Evolutionary conservation across 2,113 vertebrate genomes (phyloP).

Genomic region (Glaucidium brasilianum): DNA sequence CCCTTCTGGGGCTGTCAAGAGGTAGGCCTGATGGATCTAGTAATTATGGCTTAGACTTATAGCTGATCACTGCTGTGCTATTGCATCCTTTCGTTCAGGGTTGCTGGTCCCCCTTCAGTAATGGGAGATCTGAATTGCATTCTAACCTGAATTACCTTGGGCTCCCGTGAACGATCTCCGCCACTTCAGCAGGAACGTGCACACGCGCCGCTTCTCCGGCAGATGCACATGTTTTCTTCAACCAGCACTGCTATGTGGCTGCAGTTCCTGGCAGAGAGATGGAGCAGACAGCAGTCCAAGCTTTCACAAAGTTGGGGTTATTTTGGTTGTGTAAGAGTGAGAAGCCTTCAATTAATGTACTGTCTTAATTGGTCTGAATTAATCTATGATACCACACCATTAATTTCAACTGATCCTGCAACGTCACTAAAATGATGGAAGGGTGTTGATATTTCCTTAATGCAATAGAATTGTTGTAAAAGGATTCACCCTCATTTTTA

Average conservation of each 20-base stretch:
- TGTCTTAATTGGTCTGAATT: background rate
- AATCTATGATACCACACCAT: background rate
- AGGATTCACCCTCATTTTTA: background rate
- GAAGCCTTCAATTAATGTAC: background rate
- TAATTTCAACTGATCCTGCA: background rate
- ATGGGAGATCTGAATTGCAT: rapidly evolving
- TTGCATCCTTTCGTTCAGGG: background rate
- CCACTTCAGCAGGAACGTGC: background rate
- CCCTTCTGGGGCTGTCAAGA: background rate
- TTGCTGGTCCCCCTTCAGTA: background rate
- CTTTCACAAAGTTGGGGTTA: background rate
- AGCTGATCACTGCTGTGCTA: background rate
- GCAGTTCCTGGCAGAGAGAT: background rate
- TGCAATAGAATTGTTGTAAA: background rate
- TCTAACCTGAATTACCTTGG: background rate
- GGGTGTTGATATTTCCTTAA: background rate
- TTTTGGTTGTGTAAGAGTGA: background rate
- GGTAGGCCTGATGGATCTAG: background rate
- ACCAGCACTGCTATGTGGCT: background rate
- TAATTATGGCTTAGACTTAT: rapidly evolving
- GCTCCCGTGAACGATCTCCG: background rate
- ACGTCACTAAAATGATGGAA: background rate
- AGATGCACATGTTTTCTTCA: rapidly evolving
- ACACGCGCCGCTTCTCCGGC: background rate
- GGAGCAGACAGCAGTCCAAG: background rate